phyloP scores from a whole-genome alignment of 2,797 vertebrate genomes.

The Denticeps clupeoides region DNA sequence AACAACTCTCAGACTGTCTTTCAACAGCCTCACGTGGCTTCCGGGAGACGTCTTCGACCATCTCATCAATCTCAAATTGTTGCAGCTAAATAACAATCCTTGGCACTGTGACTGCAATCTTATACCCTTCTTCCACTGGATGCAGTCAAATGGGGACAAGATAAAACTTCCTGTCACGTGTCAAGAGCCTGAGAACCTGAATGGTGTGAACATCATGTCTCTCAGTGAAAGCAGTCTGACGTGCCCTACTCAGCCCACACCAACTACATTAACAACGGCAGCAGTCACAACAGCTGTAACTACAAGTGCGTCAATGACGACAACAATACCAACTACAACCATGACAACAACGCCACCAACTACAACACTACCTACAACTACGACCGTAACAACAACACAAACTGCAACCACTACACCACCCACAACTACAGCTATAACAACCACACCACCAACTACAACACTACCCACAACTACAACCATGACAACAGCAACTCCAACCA shows the following conservation, averaged over 20 bases:
- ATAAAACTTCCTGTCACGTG: slow-evolving; percentile 41
- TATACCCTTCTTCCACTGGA: slow-evolving; percentile 45
- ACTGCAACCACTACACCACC: neutral
- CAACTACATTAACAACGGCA: neutral
- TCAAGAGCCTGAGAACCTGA: slow-evolving; percentile 45
- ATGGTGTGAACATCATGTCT: slow-evolving; percentile 29
- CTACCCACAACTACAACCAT: neutral
- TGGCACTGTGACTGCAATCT: slow-evolving; percentile 74
- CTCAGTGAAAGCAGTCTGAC: slow-evolving; percentile 46
- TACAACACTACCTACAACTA: fast-evolving
- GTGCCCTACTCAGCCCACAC: slow-evolving; percentile 39
- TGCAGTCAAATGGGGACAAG: slow-evolving; percentile 37
- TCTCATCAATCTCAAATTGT: slow-evolving; percentile 41
- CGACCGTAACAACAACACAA: neutral
- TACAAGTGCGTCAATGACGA: neutral
- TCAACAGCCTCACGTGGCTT: slow-evolving; percentile 38
- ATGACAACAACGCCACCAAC: fast-evolving
- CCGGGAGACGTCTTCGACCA: slow-evolving; percentile 41
- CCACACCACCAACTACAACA: neutral
- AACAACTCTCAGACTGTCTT: slow-evolving; percentile 43
- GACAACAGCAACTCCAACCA: neutral
- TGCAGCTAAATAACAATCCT: slow-evolving; percentile 59
- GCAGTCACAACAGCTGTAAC: neutral
- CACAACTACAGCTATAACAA: fast-evolving
- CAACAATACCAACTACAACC: fast-evolving